These are phyloP conservation scores for Aldrovandia affinis DNA, from an alignment of 2,797 vertebrate species.

Conservation along the genomic window DNA sequence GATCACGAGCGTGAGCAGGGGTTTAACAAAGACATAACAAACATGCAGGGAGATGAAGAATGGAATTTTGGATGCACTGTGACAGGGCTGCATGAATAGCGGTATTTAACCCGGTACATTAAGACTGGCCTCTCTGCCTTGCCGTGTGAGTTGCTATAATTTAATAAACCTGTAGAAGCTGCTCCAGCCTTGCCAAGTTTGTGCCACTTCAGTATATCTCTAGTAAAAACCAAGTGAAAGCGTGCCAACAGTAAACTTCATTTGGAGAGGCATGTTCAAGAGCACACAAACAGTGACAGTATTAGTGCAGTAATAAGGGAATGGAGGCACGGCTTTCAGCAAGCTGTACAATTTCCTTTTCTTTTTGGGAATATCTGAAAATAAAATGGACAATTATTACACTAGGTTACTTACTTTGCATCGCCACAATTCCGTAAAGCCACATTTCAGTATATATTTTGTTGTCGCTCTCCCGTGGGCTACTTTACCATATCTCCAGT, in stretches of 20 bases:
- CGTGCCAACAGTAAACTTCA: neutral
- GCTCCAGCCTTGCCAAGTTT: slow-evolving; percentile 28
- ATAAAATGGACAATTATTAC: neutral
- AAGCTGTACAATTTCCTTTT: slow-evolving; percentile 56
- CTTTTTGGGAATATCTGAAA: slow-evolving; percentile 18
- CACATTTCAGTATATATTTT: neutral
- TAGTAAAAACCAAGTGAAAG: slow-evolving; percentile 2
- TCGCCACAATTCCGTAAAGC: neutral
- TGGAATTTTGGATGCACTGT: slow-evolving; percentile 31
- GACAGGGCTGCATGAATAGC: slow-evolving; percentile 28
- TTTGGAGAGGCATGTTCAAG: neutral
- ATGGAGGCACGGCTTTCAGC: slow-evolving; percentile 16
- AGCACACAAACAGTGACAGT: slow-evolving; percentile 3
- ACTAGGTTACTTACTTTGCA: slow-evolving; percentile 17
- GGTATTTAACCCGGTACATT: slow-evolving; percentile 27
- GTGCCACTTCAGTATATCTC: slow-evolving; percentile 31
- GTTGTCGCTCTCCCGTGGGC: neutral
- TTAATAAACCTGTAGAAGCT: slow-evolving; percentile 33
- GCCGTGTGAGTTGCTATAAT: slow-evolving; percentile 24
- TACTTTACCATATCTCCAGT: slow-evolving; percentile 36
- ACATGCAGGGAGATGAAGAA: slow-evolving; percentile 30
- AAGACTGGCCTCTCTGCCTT: slow-evolving; percentile 22
- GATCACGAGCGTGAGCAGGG: neutral
- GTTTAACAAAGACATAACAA: slow-evolving; percentile 26
- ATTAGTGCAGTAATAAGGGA: neutral